phyloP scores from a whole-genome alignment of 2,113 vertebrate genomes.

The Pungitius pungitius region DNA sequence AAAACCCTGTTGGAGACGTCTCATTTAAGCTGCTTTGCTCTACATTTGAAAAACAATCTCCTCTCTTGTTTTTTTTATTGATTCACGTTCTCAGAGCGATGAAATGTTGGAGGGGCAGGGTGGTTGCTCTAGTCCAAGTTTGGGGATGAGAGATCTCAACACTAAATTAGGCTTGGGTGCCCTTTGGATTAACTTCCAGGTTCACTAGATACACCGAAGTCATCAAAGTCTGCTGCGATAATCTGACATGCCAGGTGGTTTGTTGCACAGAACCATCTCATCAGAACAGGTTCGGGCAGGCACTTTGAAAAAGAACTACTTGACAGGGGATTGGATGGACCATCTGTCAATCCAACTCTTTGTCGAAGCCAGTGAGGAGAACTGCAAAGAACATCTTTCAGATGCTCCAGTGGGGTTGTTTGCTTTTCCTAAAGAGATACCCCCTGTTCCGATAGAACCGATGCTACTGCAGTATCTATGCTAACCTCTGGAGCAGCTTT shows the following conservation, averaged over 20 bases:
- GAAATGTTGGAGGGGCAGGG: constrained; percentile 5
- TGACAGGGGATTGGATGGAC: not conserved
- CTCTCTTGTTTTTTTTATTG: constrained; percentile 52
- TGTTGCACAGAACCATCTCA: not conserved
- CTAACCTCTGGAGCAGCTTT: too few relatives aligned
- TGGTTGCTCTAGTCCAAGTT: constrained; percentile 15
- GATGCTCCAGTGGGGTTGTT: not conserved
- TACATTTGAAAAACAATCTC: constrained; percentile 38
- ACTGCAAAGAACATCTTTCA: not conserved
- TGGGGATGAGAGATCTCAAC: not conserved
- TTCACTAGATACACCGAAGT: not conserved
- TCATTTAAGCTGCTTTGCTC: constrained; percentile 20
- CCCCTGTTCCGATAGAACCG: too few relatives aligned
- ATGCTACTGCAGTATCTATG: too few relatives aligned
- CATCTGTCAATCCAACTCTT: not conserved
- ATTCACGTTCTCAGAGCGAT: constrained; percentile 24
- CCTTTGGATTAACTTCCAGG: not conserved
- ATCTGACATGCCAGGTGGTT: not conserved
- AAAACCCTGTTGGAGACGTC: not conserved
- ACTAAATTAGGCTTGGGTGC: not conserved
- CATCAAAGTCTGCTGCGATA: not conserved
- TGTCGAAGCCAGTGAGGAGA: not conserved
- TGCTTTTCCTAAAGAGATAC: not conserved
- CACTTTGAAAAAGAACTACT: not conserved
- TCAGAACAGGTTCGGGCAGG: not conserved